Conservation (phyloP, 2,888 invertebrate genomes). For the Andrena flavipes region DNA sequence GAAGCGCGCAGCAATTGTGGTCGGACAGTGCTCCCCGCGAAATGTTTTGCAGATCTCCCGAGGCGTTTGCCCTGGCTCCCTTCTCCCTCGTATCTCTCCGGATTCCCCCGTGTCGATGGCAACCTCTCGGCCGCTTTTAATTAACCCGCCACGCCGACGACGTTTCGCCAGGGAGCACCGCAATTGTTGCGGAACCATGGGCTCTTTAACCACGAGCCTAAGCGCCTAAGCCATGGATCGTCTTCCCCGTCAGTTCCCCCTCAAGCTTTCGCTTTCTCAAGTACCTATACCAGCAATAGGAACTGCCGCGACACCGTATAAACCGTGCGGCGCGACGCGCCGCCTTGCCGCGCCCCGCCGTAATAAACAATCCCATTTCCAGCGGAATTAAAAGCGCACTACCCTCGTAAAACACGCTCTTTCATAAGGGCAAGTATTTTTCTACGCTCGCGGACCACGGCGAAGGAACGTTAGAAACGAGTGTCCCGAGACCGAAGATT, state of each 20-base stretch:
- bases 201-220: neutral
- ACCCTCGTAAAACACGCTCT: slow-evolving; percentile 36
- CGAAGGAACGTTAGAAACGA: neutral
- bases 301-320: neutral
- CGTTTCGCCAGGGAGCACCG: slow-evolving; percentile 6
- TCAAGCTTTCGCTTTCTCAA: neutral
- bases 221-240: too few species aligned
- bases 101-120: slow-evolving; percentile 1
- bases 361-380: slow-evolving; percentile 46
- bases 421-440: slow-evolving; percentile 20
- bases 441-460: neutral
- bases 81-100: neutral
- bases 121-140: slow-evolving; percentile 24
- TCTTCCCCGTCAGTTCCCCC: too few species aligned
- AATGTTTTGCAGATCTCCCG: slow-evolving; percentile 37
- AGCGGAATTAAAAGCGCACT: slow-evolving; percentile 46
- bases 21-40: slow-evolving; percentile 12
- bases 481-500: neutral
- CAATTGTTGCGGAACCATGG: neutral
- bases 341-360: slow-evolving; percentile 8
- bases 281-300: neutral
- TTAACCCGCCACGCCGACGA: slow-evolving; percentile 25
- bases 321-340: slow-evolving; percentile 2
- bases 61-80: slow-evolving; percentile 8
- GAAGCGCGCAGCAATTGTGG: slow-evolving; percentile 42